Evolutionary conservation across 2,888 invertebrate species (phyloP), one percentile per base, ranked within the genome.

Genomic region (Magallana nippona): DNA sequence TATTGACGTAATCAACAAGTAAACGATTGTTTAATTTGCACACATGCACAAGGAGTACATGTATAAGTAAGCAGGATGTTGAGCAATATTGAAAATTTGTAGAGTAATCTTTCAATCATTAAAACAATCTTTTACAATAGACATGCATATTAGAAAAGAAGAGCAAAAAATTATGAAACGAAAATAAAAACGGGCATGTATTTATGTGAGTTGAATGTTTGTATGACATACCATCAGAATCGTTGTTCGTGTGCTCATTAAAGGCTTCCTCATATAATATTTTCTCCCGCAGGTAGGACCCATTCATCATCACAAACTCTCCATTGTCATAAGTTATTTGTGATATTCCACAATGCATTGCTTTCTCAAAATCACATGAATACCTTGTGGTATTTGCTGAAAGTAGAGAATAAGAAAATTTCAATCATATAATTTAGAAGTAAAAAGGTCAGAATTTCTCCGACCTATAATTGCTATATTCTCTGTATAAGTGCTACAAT

Each of bases 331-430:
- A 81, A 0, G 88, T 85, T 10, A 85, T 81, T 82, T 93, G 92
- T 19, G 89, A 82, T 8, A 93, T 86, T 0, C 89, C 91, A 86
- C 93, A 93, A 22, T 89, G 79, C 62, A 89, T 86, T 5, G 90
- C 91, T 82, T 91, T 89, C 79, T 91, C 91, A 88, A 93, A 92
- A 78, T 90, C 88, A 85, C 93, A 93, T 2, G 15, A 77, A 79
- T 91, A 92, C 0, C n/a, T 58, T 55, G 55, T 62, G 19, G 62
- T 10, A 27, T 17, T 27, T 58, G 58, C 84, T 84, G 63, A 22
- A 82, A 82, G 57, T 17, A 27, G 17, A 55, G 44, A 55, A 22
- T 10, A 55, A 60, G 22, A 56, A 55, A 15, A 32, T 81, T 17
- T 62, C 44, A 44, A 44, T 44, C 44, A 44, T 44, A 44, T 44